phyloP scores from a whole-genome alignment of 37 sponge, comb jelly and placozoan genomes.

The Hexactinellida sp. region DNA sequence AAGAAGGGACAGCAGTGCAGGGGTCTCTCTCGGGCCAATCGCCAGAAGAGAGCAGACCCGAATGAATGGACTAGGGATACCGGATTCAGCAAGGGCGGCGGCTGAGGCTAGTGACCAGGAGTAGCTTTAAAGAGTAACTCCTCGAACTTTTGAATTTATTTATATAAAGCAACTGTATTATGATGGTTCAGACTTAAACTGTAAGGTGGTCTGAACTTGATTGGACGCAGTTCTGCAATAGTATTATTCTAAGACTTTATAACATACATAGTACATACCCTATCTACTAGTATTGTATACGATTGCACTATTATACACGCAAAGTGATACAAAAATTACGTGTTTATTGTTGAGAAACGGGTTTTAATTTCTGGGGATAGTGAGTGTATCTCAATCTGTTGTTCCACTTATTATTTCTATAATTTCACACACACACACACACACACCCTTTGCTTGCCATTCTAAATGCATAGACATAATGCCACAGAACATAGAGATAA shows the following conservation, averaged over 20 bases:
- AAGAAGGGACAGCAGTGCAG: not conserved
- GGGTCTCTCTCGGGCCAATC: not conserved
- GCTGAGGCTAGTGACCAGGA: constrained; percentile 1
- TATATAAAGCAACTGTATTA: not conserved
- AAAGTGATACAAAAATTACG: no score
- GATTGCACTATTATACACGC: no score
- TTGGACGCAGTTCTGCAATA: not conserved
- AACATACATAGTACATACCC: no score
- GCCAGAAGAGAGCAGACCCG: not conserved
- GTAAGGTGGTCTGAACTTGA: not conserved
- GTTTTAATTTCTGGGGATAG: no score
- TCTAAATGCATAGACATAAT: no score
- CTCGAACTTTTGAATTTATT: not conserved
- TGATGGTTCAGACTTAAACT: constrained; percentile 5
- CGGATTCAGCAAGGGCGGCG: not conserved
- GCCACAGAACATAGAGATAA: constrained; percentile 9
- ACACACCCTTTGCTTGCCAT: no score
- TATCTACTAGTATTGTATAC: no score
- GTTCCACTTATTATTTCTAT: no score
- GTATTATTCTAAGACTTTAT: no score
- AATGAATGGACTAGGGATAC: not conserved
- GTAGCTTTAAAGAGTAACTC: not conserved
- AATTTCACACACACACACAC: no score
- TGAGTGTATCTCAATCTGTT: no score
- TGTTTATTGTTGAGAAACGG: no score